phyloP scores from a whole-genome alignment of 2,888 invertebrate genomes.

The Hypercompe scribonia region DNA sequence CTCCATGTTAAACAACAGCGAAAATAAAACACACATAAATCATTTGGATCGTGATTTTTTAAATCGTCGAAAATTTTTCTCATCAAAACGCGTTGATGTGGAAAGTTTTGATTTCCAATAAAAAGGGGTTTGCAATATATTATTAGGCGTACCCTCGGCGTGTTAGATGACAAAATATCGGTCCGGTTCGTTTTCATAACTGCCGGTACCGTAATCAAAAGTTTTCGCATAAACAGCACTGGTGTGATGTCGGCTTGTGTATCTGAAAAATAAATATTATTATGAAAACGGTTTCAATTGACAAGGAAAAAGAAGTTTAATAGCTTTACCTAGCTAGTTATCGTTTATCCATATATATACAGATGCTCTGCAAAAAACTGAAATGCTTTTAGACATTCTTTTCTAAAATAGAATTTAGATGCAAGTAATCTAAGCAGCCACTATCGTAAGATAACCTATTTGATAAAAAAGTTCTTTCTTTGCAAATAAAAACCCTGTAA shows the following conservation, averaged over 20 bases:
- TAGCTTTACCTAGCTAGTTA: too few species aligned
- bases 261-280: slow-evolving; percentile 28
- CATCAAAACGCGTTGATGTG: slow-evolving; percentile 43
- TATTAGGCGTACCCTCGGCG: slow-evolving; percentile 45
- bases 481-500: neutral
- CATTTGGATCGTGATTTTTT: slow-evolving; percentile 24
- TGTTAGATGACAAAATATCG: slow-evolving; percentile 56
- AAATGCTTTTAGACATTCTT: neutral
- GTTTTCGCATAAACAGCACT: slow-evolving; percentile 56
- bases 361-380: neutral
- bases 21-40: slow-evolving; percentile 1
- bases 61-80: slow-evolving; percentile 37
- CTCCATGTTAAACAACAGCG: slow-evolving; percentile 4
- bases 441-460: neutral
- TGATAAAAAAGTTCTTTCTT: neutral
- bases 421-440: neutral
- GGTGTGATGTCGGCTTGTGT: slow-evolving; percentile 29
- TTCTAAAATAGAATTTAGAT: neutral
- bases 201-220: slow-evolving; percentile 57
- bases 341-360: neutral
- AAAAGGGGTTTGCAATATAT: slow-evolving; percentile 49
- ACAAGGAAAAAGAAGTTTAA: neutral
- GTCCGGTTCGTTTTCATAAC: slow-evolving; percentile 54
- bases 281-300: neutral
- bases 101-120: slow-evolving; percentile 55